These are phyloP conservation scores for Spilarctia lutea DNA, from an alignment of 2,888 invertebrate species.

Conservation along the genomic window DNA sequence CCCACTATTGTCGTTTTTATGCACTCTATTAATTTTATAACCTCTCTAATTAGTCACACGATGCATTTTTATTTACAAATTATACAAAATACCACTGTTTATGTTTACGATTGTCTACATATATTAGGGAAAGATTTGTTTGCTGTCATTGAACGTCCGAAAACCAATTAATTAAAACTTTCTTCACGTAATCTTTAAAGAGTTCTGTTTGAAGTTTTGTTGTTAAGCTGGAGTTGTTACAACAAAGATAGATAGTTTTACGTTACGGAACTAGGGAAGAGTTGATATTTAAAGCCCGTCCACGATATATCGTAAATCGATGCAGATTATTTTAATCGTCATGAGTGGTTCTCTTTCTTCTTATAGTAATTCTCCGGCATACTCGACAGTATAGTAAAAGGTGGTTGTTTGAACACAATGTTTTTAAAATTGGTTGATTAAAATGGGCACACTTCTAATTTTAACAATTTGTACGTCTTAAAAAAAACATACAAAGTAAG, in stretches of 20 bases:
- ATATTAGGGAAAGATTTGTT: slow-evolving; percentile 6
- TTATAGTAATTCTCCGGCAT: no score
- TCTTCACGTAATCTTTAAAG: background rate
- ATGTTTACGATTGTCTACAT: slow-evolving; percentile 13
- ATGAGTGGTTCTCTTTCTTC: background rate
- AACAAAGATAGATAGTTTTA: background rate
- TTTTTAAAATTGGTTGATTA: background rate
- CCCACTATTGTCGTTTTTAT: slow-evolving; percentile 20
- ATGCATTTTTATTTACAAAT: slow-evolving; percentile 25
- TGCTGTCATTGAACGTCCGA: slow-evolving; percentile 4
- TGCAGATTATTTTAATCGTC: background rate
- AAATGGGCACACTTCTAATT: no score
- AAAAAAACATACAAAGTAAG: no score
- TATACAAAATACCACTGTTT: slow-evolving; percentile 21
- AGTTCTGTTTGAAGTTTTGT: background rate
- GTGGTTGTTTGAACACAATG: background rate
- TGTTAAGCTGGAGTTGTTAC: background rate
- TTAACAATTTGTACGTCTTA: no score
- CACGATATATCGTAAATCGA: background rate
- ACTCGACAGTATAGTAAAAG: background rate
- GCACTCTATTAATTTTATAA: slow-evolving; percentile 30
- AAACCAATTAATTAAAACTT: slow-evolving; percentile 11
- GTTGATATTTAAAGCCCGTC: background rate
- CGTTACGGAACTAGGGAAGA: background rate
- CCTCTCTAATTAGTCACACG: slow-evolving; percentile 23